Conservation (phyloP, 2,888 invertebrate species). For the Heliconius charithonia region DNA sequence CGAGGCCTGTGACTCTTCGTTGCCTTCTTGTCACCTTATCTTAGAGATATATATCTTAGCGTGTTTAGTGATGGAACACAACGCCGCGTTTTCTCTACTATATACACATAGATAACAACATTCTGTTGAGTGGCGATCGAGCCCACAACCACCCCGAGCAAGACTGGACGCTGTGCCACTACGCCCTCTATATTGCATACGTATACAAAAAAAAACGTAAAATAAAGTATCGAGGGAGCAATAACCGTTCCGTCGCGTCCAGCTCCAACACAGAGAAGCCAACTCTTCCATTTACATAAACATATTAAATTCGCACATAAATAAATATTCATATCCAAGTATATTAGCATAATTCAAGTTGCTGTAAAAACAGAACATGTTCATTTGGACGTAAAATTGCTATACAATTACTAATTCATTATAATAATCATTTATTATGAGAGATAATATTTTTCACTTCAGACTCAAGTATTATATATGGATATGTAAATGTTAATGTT, state of each 20-base stretch:
- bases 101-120: too few species aligned
- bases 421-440: conserved; percentile 5
- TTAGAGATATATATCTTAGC: too few species aligned
- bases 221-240: background rate
- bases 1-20: too few species aligned
- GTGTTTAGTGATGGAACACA: too few species aligned
- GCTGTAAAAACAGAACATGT: conserved; percentile 18
- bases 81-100: too few species aligned
- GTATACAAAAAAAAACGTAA: background rate
- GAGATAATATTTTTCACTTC: background rate
- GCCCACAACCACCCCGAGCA: background rate
- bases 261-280: conserved; percentile 3
- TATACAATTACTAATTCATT: conserved; percentile 13
- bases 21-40: too few species aligned
- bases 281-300: conserved; percentile 15
- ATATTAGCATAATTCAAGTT: conserved; percentile 20
- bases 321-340: conserved; percentile 23
- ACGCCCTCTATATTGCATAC: background rate
- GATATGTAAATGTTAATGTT: background rate
- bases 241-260: background rate
- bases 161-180: background rate
- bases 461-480: background rate
- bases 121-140: too few species aligned
- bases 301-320: conserved; percentile 17
- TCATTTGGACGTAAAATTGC: conserved; percentile 11